Base-by-base conservation (phyloP, 2,113 vertebrate genomes). In the Phylloscopus trochilus region DNA sequence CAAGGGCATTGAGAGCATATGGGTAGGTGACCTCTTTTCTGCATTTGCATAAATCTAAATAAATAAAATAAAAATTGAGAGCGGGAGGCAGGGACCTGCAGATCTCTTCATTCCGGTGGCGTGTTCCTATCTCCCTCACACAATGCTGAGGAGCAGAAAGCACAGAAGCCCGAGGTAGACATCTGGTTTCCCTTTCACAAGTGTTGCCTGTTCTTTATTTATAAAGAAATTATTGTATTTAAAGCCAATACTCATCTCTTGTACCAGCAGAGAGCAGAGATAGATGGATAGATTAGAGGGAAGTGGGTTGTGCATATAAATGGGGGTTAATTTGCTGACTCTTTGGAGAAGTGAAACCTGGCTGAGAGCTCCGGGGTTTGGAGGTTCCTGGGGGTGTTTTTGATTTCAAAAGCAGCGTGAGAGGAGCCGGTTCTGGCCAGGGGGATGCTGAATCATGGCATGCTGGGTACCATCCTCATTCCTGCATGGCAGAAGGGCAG, bases 171-270 rank as follows among this genome's bases (percentile, higher is more conserved):
- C 46, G 94, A 90, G 80, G 93, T 68, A 95, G 93, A 96, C 92
- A 95, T 91, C 96, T 97, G 96, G 95, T 95, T 96, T 95, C 85
- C 81, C 70, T 95, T 97, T 97, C 95, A 91, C 56, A 92, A 95
- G 86, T 79, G 67, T 92, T 95, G 95, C 86, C 91, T 91, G 90
- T 90, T 97, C 95, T 95, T 95, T 97, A 95, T 97, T 96, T 97
- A 95, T 97, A 95, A 96, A 96, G 96, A 95, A 92, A 95, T 89
- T 22, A 91, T 88, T 96, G 88, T 94, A 43, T 97, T 97, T 96
- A 94, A 97, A 95, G 95, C 83, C 92, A 95, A 83, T 90, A 53
- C 83, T 96, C 93, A 51, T 90, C 86, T 93, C 95, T 95, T 88
- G 95, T 90, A 90, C 49, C 90, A 84, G 92, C 94, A 73, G 83